A percentile compares a stretch with the other conserved stretches of the same genome.
Conservation (phyloP, 2,888 invertebrate genomes). For the Phaonia tiefii region DNA sequence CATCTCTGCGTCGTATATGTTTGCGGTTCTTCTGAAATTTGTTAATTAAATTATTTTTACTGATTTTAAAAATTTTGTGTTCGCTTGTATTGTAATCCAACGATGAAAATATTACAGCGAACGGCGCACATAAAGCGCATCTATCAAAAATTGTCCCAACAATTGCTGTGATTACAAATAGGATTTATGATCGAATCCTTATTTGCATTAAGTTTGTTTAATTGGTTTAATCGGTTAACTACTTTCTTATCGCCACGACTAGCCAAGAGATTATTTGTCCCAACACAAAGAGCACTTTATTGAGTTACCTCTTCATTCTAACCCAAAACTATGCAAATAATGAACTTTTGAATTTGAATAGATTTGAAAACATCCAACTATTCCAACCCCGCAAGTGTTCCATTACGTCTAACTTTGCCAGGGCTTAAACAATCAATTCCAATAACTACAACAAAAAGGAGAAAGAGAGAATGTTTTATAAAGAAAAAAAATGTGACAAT, state of each 20-base stretch:
- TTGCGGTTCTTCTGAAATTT: no score
- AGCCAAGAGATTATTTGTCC: not conserved
- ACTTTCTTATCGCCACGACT: slow-evolving; percentile 3
- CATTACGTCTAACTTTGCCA: not conserved
- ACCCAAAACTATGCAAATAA: slow-evolving; percentile 19
- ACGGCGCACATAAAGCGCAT: no score
- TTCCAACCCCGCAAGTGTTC: not conserved
- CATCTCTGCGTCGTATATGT: no score
- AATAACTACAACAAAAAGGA: slow-evolving; percentile 17
- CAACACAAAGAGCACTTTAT: slow-evolving; percentile 2
- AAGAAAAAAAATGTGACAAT: not conserved
- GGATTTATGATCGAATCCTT: not conserved
- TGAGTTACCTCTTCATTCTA: slow-evolving; percentile 1
- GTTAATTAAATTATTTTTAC: no score
- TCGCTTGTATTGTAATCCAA: no score
- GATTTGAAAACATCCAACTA: slow-evolving; percentile 5
- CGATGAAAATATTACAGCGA: no score
- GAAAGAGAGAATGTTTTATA: slow-evolving; percentile 12
- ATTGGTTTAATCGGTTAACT: slow-evolving; percentile 21
- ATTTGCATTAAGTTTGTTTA: slow-evolving; percentile 25
- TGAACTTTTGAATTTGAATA: not conserved
- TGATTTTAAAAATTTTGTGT: no score
- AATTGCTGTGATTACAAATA: not conserved
- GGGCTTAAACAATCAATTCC: not conserved
- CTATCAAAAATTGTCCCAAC: no score